Conservation (phyloP, 2,113 vertebrate genomes). For the Smithornis capensis region DNA sequence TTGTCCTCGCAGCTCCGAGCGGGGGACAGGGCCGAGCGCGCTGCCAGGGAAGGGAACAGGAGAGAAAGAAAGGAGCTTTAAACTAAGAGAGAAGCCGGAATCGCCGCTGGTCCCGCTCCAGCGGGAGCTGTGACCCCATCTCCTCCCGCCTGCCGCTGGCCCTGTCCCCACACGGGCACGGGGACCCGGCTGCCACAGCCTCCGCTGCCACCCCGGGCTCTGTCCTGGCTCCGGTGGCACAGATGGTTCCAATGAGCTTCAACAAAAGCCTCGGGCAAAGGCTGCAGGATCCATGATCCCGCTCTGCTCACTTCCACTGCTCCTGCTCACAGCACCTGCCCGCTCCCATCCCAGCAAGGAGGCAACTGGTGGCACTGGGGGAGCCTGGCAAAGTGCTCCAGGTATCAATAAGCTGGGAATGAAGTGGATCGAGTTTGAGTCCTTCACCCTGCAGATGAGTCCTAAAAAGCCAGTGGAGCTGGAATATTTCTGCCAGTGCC, state of each 20-base stretch:
- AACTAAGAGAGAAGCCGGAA: constrained; percentile 36
- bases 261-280: neutral
- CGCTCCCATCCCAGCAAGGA: neutral
- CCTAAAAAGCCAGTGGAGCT: neutral
- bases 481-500: neutral
- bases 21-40: neutral
- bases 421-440: accelerated
- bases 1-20: constrained; percentile 5
- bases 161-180: accelerated
- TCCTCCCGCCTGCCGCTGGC: neutral
- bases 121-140: neutral
- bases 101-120: constrained; percentile 32
- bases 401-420: neutral
- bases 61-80: neutral
- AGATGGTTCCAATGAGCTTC: neutral
- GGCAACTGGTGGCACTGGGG: neutral
- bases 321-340: accelerated
- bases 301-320: accelerated
- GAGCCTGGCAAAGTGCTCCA: accelerated
- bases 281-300: neutral
- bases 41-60: constrained; percentile 16
- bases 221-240: neutral
- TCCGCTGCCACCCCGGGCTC: neutral
- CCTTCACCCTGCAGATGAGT: neutral
- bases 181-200: neutral